phyloP scores from a whole-genome alignment of 64 coral and sea anemone species.

The Montipora efflorescens region DNA sequence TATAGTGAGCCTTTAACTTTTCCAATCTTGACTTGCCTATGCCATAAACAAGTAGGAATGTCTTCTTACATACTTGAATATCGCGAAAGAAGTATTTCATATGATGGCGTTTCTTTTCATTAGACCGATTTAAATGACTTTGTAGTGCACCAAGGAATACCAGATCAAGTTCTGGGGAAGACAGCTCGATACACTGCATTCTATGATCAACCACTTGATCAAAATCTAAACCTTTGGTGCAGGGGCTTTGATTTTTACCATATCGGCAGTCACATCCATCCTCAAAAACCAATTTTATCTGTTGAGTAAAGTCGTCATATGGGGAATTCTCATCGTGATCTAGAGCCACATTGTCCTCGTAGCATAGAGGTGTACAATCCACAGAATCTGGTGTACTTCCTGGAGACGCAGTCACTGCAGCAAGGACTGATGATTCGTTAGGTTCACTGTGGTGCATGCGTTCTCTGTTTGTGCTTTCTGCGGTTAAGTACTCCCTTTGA shows the following conservation, averaged over 20 bases:
- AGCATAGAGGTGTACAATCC: not conserved
- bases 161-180: constrained; percentile 3
- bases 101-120: not conserved
- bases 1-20: constrained; percentile 32
- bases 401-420: too few species aligned
- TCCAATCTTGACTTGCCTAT: constrained; percentile 26
- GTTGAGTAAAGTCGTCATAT: not conserved
- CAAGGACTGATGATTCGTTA: too few species aligned
- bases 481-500: too few species aligned
- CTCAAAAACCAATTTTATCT: constrained; percentile 10
- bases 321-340: not conserved
- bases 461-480: too few species aligned
- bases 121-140: not conserved
- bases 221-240: constrained; percentile 18
- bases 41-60: constrained; percentile 44
- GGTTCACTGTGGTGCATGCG: too few species aligned
- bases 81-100: not conserved
- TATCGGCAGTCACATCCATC: constrained; percentile 20
- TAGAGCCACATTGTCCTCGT: not conserved
- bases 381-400: too few species aligned
- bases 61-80: constrained; percentile 41
- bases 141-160: not conserved
- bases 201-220: constrained; percentile 18
- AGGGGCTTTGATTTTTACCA: constrained; percentile 16
- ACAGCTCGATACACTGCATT: constrained; percentile 1